Percentiles rank a stretch among this genome's conserved stretches.
Evolutionary conservation across 2,888 invertebrate genomes (phyloP).

Genomic region (Lamproptera curius): DNA sequence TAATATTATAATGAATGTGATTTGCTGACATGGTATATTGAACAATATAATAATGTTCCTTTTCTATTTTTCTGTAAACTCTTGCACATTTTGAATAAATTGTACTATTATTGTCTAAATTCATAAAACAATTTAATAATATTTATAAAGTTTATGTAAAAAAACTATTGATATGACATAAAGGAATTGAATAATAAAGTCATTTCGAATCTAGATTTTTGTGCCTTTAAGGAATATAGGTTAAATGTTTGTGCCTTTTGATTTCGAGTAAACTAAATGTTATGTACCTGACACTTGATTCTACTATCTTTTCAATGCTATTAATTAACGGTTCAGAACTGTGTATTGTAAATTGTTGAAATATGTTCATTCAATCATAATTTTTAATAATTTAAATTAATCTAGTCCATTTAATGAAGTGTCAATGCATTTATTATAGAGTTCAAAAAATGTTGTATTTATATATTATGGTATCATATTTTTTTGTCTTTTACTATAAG

Average conservation of each 20-base stretch:
- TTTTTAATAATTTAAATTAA: too few species aligned
- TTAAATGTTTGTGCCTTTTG: conserved; percentile 72
- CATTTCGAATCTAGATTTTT: conserved; percentile 42
- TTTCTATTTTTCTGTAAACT: too few species aligned
- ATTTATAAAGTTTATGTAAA: too few species aligned
- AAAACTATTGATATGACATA: background rate
- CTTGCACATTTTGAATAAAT: too few species aligned
- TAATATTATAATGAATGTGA: background rate
- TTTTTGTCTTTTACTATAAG: too few species aligned
- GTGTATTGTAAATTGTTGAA: background rate
- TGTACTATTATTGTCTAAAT: too few species aligned
- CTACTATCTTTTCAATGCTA: conserved; percentile 7
- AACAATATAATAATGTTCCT: background rate
- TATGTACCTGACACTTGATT: conserved; percentile 53
- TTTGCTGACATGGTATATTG: background rate
- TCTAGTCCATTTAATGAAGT: too few species aligned
- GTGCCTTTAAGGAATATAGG: conserved; percentile 68
- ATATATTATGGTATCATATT: too few species aligned
- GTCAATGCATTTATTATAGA: too few species aligned
- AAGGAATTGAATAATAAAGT: conserved; percentile 14
- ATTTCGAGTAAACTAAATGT: conserved; percentile 55
- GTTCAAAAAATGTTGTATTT: too few species aligned
- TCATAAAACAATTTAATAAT: too few species aligned
- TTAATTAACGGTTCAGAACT: background rate
- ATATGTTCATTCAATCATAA: too few species aligned